These are phyloP conservation scores for Caenorhabditis panamensis DNA, from an alignment of 2,888 invertebrate species.

Conservation along the genomic window DNA sequence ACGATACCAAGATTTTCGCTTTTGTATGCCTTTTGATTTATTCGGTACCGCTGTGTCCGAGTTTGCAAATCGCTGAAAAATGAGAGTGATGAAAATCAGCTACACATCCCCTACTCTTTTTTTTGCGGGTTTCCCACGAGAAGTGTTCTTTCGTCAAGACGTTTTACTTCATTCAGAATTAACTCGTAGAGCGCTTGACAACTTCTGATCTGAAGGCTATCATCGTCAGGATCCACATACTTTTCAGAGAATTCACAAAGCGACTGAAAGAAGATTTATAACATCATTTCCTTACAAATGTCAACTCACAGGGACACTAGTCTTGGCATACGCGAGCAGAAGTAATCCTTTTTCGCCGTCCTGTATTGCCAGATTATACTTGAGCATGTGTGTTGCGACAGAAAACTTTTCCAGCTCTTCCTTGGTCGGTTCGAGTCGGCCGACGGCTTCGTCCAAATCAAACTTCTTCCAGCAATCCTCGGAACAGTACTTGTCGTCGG, in stretches of 20 bases:
- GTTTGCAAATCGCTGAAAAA: too few species aligned
- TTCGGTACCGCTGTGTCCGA: too few species aligned
- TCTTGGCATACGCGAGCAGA: too few species aligned
- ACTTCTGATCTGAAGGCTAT: not conserved
- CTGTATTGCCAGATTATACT: not conserved
- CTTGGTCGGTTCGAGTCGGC: not conserved
- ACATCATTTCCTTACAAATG: not conserved
- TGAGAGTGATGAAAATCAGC: too few species aligned
- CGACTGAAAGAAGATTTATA: not conserved
- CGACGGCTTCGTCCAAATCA: not conserved
- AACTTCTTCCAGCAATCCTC: constrained; percentile 13
- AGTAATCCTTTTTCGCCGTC: not conserved
- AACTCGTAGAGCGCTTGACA: not conserved
- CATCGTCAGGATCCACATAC: not conserved
- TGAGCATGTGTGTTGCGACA: not conserved
- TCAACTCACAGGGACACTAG: not conserved
- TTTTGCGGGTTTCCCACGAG: not conserved
- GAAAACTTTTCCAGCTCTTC: not conserved
- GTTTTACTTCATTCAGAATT: not conserved
- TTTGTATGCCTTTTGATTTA: too few species aligned
- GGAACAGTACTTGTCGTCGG: not conserved
- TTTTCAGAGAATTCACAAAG: not conserved
- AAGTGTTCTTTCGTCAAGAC: not conserved
- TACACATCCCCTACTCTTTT: not conserved
- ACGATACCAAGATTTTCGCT: not conserved